These are phyloP conservation scores for Leptinotarsa juncta DNA, from an alignment of 2,888 invertebrate genomes.

Conservation along the genomic window DNA sequence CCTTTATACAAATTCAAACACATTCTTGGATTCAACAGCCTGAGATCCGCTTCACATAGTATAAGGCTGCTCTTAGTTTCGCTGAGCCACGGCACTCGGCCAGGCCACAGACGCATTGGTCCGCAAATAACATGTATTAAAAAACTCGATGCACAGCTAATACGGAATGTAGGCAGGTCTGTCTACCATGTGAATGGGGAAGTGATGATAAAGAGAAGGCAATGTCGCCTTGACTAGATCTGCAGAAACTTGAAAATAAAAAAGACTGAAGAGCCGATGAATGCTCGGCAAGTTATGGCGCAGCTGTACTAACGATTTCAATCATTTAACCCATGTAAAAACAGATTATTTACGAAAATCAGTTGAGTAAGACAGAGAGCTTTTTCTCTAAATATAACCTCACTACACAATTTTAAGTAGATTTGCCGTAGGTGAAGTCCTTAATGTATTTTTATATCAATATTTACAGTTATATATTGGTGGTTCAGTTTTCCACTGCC, in stretches of 20 bases:
- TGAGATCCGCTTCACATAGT: background rate
- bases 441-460: background rate
- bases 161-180: slow-evolving; percentile 63
- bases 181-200: slow-evolving; percentile 42
- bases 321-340: slow-evolving; percentile 44
- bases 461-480: background rate
- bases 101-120: slow-evolving; percentile 64
- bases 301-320: slow-evolving; percentile 52
- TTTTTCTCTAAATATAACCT: background rate
- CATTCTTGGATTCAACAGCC: background rate
- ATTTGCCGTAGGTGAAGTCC: slow-evolving; percentile 23
- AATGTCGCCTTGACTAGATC: slow-evolving; percentile 59
- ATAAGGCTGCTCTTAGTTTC: slow-evolving; percentile 59
- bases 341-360: slow-evolving; percentile 46
- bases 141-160: slow-evolving; percentile 62
- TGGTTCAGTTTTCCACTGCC: too few relatives aligned
- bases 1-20: background rate
- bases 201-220: slow-evolving; percentile 19
- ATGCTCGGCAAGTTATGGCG: slow-evolving; percentile 57
- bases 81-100: slow-evolving; percentile 55
- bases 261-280: slow-evolving; percentile 43
- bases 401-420: slow-evolving; percentile 24
- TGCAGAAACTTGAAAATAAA: slow-evolving; percentile 49
- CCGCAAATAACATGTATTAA: slow-evolving; percentile 62
- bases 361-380: background rate